Base-by-base conservation (phyloP, 2,888 invertebrate species). In the Cantharis flavilabris region DNA sequence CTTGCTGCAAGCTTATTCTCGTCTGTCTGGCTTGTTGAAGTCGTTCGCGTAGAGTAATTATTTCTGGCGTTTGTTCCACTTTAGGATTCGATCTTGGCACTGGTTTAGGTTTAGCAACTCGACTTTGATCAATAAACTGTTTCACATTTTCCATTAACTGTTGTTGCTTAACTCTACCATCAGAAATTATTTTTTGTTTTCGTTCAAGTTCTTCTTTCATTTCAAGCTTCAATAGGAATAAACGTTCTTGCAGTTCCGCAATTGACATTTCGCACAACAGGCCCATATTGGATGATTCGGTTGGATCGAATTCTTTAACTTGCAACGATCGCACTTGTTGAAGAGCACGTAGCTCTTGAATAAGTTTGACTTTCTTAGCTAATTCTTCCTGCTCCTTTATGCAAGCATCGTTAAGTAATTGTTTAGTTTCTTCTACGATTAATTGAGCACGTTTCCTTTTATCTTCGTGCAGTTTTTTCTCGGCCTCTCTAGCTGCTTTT, bases 261-360 rank as follows among this genome's bases (percentile, higher is more conserved):
- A 92, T 89, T 0, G 92, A 92, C 92, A 93, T 93, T 88, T 93
- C 92, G 85, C 91, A 91, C 26, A 93, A 83, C 11, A 92, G 87
- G 1, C 92, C 92, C 14, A 92, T 82, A 63, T 91, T 91, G 28
- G 90, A 88, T 14, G 90, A 88, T 86, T 92, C 91, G 0, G 91
- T 92, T 0, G 91, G 89, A 85, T 93, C 92, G 80, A 92, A 89
- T 70, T 92, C 89, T 69, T 78, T 81, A 49, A 81, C 79, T 3
- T 89, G 89, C 3, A 83, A 73, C 10, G 79, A 76, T 33, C 84
- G 84, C 13, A 89, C 77, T 65, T 86, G 86, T 64, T 89, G 87
- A 49, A 89, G 76, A 0, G 86, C 83, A 73, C 86, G 87, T 14
- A 90, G 85, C 80, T 89, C 89, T 76, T 87, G 85, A 62, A 89